These are phyloP conservation scores for Sesia bembeciformis DNA, from an alignment of 2,888 invertebrate genomes.

Conservation along the genomic window DNA sequence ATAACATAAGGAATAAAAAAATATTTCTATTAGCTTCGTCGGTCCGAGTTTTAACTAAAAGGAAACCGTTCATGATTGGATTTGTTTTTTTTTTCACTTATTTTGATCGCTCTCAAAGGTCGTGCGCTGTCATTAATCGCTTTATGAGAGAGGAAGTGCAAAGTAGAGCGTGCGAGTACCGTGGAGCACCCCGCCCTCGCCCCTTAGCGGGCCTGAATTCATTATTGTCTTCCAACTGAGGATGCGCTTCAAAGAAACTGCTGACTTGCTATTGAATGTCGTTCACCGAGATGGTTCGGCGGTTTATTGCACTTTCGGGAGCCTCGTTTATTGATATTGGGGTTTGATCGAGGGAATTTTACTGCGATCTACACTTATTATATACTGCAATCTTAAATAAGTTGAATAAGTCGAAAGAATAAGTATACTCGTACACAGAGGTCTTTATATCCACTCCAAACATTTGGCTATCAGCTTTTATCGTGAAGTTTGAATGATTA, in stretches of 20 bases:
- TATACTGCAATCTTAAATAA: neutral
- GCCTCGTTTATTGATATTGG: conserved; percentile 38
- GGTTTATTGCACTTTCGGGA: conserved; percentile 53
- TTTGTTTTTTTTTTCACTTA: conserved; percentile 42
- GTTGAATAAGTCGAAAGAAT: neutral
- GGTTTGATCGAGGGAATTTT: conserved; percentile 12
- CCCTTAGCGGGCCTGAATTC: conserved; percentile 52
- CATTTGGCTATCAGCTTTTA: neutral
- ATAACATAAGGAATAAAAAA: too few species aligned
- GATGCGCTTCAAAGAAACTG: conserved; percentile 67
- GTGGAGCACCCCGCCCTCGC: conserved; percentile 27
- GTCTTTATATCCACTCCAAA: neutral
- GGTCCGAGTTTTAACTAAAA: conserved; percentile 1
- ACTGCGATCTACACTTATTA: neutral
- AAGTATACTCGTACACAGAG: neutral
- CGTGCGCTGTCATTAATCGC: conserved; percentile 56
- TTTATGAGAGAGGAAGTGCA: conserved; percentile 61
- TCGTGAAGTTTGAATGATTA: neutral
- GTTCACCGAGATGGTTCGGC: conserved; percentile 37
- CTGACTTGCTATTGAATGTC: conserved; percentile 46
- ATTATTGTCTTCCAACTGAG: conserved; percentile 59
- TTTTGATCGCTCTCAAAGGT: conserved; percentile 53
- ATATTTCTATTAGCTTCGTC: too few species aligned
- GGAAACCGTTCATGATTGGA: conserved; percentile 35
- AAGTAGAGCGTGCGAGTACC: conserved; percentile 57